A percentile compares a stretch with the other conserved stretches of the same genome.
Conservation (phyloP, 2,797 vertebrate genomes). For the Myotis pilosus region DNA sequence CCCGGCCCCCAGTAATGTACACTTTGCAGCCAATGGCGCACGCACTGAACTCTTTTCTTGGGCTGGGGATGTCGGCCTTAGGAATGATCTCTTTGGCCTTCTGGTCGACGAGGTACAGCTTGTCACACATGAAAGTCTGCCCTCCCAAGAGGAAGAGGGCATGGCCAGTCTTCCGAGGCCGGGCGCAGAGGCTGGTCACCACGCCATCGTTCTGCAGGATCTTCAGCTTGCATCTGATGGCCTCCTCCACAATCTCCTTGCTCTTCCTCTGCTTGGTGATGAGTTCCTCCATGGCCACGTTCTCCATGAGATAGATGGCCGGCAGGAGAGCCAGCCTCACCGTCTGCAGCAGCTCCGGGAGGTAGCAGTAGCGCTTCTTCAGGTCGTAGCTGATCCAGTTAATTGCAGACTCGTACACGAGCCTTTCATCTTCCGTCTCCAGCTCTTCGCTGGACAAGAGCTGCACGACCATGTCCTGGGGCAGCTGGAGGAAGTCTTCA, state of each 20-base stretch:
- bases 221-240: conserved; percentile 96
- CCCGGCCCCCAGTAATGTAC: conserved; percentile 96
- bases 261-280: conserved; percentile 95
- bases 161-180: conserved; percentile 96
- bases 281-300: conserved; percentile 96
- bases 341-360: conserved; percentile 93
- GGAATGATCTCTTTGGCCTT: conserved; percentile 99
- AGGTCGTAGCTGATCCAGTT: conserved; percentile 98
- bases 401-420: conserved; percentile 96
- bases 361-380: conserved; percentile 91
- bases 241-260: conserved; percentile 97
- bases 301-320: conserved; percentile 99
- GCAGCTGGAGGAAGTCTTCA: conserved; percentile 97
- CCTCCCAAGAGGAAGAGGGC: conserved; percentile 97
- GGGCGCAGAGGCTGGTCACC: conserved; percentile 95
- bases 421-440: conserved; percentile 96
- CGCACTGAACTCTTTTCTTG: conserved; percentile 98
- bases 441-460: conserved; percentile 97
- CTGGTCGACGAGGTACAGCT: conserved; percentile 97
- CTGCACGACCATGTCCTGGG: conserved; percentile 97
- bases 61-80: conserved; percentile 98
- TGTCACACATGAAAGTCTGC: conserved; percentile 99
- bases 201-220: conserved; percentile 98
- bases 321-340: conserved; percentile 95
- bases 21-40: conserved; percentile 99